These are phyloP conservation scores for Polylopha cassiicola DNA, from an alignment of 2,888 invertebrate genomes.

Conservation along the genomic window DNA sequence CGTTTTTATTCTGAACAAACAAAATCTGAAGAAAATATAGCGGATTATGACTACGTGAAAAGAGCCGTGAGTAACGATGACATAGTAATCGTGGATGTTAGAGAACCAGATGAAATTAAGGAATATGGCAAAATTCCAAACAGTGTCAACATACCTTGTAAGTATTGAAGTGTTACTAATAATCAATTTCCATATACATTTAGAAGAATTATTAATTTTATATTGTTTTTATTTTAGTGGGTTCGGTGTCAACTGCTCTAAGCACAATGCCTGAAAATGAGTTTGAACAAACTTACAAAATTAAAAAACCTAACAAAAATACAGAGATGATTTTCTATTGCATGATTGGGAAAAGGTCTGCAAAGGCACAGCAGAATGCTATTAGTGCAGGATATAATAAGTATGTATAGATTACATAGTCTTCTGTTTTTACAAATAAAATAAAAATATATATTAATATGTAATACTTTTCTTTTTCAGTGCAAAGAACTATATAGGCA, in stretches of 20 bases:
- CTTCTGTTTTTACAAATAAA: background rate
- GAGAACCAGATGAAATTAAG: constrained; percentile 83
- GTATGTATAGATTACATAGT: constrained; percentile 61
- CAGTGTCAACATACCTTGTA: constrained; percentile 86
- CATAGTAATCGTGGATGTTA: constrained; percentile 83
- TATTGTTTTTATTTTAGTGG: constrained; percentile 62
- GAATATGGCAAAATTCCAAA: constrained; percentile 84
- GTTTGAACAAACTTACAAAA: constrained; percentile 76
- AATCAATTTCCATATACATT: no score
- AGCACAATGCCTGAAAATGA: constrained; percentile 61
- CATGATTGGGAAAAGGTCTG: constrained; percentile 81
- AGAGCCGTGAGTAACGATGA: constrained; percentile 41
- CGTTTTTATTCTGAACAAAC: constrained; percentile 41
- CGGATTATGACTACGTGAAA: constrained; percentile 65
- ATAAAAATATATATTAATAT: constrained; percentile 7
- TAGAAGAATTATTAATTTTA: constrained; percentile 3
- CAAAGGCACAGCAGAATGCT: constrained; percentile 78
- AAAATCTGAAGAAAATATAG: constrained; percentile 42
- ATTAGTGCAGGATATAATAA: constrained; percentile 77
- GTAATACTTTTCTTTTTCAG: constrained; percentile 51
- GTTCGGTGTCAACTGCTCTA: constrained; percentile 62
- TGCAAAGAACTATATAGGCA: constrained; percentile 75
- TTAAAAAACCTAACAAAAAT: constrained; percentile 75
- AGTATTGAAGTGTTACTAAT: constrained; percentile 38
- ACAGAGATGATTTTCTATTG: constrained; percentile 83